phyloP scores from a whole-genome alignment of 1,140 invertebrate species.

The Cydia amplana region DNA sequence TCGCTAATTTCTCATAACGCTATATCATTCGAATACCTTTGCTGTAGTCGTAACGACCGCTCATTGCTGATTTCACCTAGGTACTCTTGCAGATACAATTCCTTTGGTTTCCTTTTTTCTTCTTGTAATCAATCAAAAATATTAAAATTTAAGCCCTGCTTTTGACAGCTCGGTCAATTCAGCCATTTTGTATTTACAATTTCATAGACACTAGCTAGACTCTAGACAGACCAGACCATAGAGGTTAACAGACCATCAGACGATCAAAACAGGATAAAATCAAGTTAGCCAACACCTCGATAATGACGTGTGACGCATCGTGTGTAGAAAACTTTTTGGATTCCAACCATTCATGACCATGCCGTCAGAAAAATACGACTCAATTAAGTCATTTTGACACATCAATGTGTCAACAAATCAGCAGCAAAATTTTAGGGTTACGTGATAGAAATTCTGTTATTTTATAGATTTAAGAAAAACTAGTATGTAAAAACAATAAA shows the following conservation, averaged over 20 bases:
- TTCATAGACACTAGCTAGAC: background rate
- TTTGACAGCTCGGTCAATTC: slow-evolving; percentile 5
- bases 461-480: background rate
- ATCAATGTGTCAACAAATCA: background rate
- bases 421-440: background rate
- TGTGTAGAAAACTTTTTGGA: background rate
- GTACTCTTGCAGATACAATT: background rate
- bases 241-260: background rate
- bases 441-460: slow-evolving; percentile 1
- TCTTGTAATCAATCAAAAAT: background rate
- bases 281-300: slow-evolving; percentile 10
- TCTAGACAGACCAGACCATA: background rate
- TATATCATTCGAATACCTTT: slow-evolving; percentile 70
- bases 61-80: slow-evolving; percentile 52
- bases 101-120: slow-evolving; percentile 3
- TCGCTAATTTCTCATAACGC: slow-evolving; percentile 33
- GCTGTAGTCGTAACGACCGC: slow-evolving; percentile 55
- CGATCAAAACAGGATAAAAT: background rate
- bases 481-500: background rate
- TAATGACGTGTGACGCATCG: background rate
- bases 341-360: background rate
- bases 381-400: background rate
- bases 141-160: background rate
- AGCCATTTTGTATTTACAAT: slow-evolving; percentile 20
- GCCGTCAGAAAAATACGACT: background rate